A percentile compares a stretch with the other conserved stretches of the same genome.
These are phyloP conservation scores for Chelonia mydas DNA, from an alignment of 2,797 vertebrate species.

Conservation along the genomic window DNA sequence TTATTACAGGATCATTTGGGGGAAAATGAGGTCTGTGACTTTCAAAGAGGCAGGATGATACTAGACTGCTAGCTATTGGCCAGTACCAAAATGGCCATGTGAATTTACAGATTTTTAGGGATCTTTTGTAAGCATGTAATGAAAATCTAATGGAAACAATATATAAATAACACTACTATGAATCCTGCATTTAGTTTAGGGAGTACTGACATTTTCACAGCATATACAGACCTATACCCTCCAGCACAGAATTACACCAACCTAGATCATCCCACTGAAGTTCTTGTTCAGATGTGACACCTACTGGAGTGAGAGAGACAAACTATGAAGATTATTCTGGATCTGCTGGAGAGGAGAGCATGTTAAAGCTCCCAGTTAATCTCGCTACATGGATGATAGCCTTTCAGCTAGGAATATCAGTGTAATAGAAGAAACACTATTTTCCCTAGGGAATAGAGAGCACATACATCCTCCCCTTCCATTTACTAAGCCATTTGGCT, in stretches of 20 bases:
- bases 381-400: not conserved
- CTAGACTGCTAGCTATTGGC: not conserved
- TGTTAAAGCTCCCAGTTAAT: not conserved
- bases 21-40: accelerated
- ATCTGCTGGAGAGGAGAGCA: not conserved
- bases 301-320: accelerated
- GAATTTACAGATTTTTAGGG: accelerated
- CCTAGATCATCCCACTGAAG: accelerated
- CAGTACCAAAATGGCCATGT: accelerated
- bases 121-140: not conserved
- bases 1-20: accelerated
- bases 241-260: accelerated
- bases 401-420: not conserved
- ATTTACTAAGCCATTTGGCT: too few species aligned
- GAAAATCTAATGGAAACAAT: not conserved
- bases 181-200: not conserved
- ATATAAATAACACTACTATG: not conserved
- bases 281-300: accelerated
- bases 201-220: accelerated
- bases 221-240: accelerated
- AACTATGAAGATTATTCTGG: not conserved
- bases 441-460: too few species aligned
- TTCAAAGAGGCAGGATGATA: accelerated
- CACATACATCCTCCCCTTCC: too few species aligned
- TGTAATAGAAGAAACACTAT: too few species aligned